Percentiles rank a stretch among this genome's conserved stretches.
phyloP scores from a whole-genome alignment of 1,140 invertebrate species.

The Leptinotarsa texana region DNA sequence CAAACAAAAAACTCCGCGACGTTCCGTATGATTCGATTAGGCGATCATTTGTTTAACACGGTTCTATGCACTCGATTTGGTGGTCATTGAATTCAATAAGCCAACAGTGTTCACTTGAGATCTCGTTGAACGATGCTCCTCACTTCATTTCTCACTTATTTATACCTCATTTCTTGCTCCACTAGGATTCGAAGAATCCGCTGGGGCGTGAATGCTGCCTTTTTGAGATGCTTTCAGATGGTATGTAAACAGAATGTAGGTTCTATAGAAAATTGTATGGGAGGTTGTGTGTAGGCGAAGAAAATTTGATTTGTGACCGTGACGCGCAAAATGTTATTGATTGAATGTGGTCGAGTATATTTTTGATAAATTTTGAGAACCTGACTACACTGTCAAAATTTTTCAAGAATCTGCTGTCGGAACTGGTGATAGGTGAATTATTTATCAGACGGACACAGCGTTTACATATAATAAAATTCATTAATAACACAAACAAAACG shows the following conservation, averaged over 20 bases:
- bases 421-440: too few species aligned
- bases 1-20: slow-evolving; percentile 14
- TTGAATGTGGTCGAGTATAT: too few species aligned
- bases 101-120: slow-evolving; percentile 26
- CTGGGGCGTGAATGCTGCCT: not conserved
- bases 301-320: too few species aligned
- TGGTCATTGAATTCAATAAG: slow-evolving; percentile 32
- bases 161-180: slow-evolving; percentile 17
- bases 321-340: too few species aligned
- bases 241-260: too few species aligned
- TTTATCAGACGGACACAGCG: too few species aligned
- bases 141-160: slow-evolving; percentile 26
- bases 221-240: not conserved
- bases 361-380: too few species aligned
- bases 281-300: not conserved
- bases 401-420: too few species aligned
- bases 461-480: too few species aligned
- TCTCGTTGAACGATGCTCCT: slow-evolving; percentile 22
- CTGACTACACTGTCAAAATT: too few species aligned
- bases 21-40: slow-evolving; percentile 27
- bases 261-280: not conserved
- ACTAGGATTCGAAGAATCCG: slow-evolving; percentile 9
- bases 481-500: too few species aligned
- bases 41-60: slow-evolving; percentile 30
- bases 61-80: slow-evolving; percentile 28